Base-by-base conservation (phyloP, 2,888 invertebrate genomes). In the Phyllotreta cruciferae region DNA sequence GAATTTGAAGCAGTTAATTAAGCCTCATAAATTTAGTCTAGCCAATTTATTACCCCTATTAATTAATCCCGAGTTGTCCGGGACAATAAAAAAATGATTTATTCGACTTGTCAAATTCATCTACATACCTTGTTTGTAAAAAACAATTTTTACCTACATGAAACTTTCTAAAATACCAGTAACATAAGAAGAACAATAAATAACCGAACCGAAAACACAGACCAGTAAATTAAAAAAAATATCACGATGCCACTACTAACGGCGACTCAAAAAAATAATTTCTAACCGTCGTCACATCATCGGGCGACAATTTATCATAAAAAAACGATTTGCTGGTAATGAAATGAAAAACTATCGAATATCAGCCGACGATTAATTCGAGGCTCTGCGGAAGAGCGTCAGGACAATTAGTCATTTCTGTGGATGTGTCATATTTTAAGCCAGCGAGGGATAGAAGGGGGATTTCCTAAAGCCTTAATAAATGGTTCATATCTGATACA, bases 401-500 rank as follows among this genome's bases (percentile, higher is more conserved):
- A 42, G 64, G 63, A 60, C 69, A 67, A 75, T 75, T 75, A 73
- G 69, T 75, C 75, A 75, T 72, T 66, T 64, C 62, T 52, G 61
- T 62, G 45, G 63, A 60, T 64, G 62, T 64, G 68, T 69, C 68
- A 66, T 60, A 65, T 69, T 66, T 66, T 63, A 64, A 63, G 60
- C 60, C 50, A 47, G 38, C 14, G 38, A 24, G 54, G 58, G 24
- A 60, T 53, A 58, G 60, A 63, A 62, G 62, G 64, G 58, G 52
- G 38, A 37, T 50, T 41, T 63, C 61, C 60, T 62, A 64, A 63
- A 61, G 57, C 69, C 61, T 56, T 65, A 69, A 70, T 71, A 72
- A 68, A 70, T 69, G 77, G 75, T 76, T 71, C 64, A 70, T 74
- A 77, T 78, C 76, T 71, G 70, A 71, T 74, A 71, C 72, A 77